Percentiles rank a stretch among this genome's conserved stretches.
Conservation (phyloP, 2,797 vertebrate species). For the Gallinago nigripennis region DNA sequence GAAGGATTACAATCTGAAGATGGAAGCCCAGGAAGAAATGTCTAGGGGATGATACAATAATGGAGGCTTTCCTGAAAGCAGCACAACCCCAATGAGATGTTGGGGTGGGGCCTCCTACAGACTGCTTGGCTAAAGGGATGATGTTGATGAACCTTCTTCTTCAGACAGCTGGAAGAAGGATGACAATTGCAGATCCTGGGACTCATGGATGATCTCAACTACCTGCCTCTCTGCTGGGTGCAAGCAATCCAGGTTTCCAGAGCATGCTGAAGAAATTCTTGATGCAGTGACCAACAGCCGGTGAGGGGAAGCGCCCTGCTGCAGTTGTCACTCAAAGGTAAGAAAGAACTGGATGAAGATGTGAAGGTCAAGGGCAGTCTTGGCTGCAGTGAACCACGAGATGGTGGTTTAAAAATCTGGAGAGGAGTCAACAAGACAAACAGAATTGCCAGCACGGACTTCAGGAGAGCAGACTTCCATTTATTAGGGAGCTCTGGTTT, state of each 20-base stretch:
- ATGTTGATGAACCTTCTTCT: neutral
- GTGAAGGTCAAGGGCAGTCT: neutral
- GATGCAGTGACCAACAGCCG: rapidly evolving
- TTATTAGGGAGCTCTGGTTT: neutral
- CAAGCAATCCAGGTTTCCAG: neutral
- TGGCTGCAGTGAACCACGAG: neutral
- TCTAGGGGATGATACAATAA: neutral
- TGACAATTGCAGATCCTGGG: neutral
- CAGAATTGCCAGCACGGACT: neutral
- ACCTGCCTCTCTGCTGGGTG: neutral
- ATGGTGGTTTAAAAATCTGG: neutral
- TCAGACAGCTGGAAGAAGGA: neutral
- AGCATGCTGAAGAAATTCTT: neutral
- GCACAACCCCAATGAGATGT: neutral
- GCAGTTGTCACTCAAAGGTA: neutral
- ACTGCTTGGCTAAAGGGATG: neutral
- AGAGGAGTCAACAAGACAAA: neutral
- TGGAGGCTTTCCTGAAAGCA: neutral
- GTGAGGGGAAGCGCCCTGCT: neutral
- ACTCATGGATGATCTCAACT: neutral
- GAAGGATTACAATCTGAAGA: neutral
- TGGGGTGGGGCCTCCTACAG: neutral
- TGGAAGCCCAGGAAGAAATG: neutral
- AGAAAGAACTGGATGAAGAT: neutral
- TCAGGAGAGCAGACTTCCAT: neutral